A percentile compares a stretch with the other conserved stretches of the same genome.
Conservation (phyloP, 2,888 invertebrate genomes). For the Monochamus alternatus region DNA sequence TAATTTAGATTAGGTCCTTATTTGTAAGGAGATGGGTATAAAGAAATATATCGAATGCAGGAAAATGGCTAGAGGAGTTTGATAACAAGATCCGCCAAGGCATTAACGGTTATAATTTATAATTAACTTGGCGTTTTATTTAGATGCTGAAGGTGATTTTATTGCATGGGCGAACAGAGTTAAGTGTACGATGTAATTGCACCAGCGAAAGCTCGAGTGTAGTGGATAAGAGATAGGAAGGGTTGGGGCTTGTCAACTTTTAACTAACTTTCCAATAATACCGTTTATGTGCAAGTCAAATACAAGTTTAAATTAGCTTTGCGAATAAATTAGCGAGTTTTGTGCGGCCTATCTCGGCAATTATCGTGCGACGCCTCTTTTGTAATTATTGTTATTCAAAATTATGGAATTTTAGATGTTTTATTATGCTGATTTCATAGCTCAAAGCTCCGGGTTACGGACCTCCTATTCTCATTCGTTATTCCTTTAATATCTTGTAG, state of each 20-base stretch:
- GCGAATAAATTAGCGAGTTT: conserved; percentile 71
- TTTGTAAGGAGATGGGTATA: neutral
- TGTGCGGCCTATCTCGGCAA: conserved; percentile 71
- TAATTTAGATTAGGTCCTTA: neutral
- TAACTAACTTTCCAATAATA: conserved; percentile 71
- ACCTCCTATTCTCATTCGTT: conserved; percentile 62
- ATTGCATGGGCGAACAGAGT: conserved; percentile 57
- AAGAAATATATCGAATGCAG: neutral
- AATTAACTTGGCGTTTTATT: conserved; percentile 43
- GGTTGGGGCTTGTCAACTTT: conserved; percentile 69
- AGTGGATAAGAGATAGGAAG: conserved; percentile 43
- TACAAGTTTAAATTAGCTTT: conserved; percentile 72
- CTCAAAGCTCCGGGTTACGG: conserved; percentile 65
- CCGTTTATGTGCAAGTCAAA: conserved; percentile 72
- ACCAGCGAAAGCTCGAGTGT: conserved; percentile 50
- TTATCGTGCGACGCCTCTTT: conserved; percentile 70
- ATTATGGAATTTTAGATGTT: conserved; percentile 71
- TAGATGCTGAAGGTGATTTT: conserved; percentile 45
- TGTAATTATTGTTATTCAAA: conserved; percentile 72
- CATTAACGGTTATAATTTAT: conserved; percentile 38
- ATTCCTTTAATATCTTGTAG: conserved; percentile 58
- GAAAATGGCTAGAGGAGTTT: conserved; percentile 2
- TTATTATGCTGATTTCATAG: conserved; percentile 70
- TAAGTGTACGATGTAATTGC: conserved; percentile 59
- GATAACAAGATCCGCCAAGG: conserved; percentile 28